A percentile compares a stretch with the other conserved stretches of the same genome.
Evolutionary conservation across 1,140 invertebrate species (phyloP).

Genomic region (Drosophila micromelanica): DNA sequence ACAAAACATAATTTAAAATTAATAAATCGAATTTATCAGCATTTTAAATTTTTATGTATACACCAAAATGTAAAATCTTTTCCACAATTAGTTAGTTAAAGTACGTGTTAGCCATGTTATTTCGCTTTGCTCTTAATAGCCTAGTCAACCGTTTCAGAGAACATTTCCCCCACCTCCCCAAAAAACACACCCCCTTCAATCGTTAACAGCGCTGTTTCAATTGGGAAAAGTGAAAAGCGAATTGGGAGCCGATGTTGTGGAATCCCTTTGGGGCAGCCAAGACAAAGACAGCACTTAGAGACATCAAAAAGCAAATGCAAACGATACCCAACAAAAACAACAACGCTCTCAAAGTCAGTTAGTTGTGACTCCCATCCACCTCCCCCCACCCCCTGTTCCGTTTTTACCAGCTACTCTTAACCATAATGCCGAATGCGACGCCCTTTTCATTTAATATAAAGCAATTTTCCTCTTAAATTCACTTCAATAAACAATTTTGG

Average conservation of each 20-base stretch:
- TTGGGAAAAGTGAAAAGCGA: slow-evolving; percentile 3
- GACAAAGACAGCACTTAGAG: slow-evolving; percentile 56
- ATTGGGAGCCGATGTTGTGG: slow-evolving; percentile 21
- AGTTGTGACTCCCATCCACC: slow-evolving; percentile 4
- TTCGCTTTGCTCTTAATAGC: slow-evolving; percentile 3
- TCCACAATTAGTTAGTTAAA: not conserved
- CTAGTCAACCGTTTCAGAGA: not conserved
- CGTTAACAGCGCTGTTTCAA: slow-evolving; percentile 22
- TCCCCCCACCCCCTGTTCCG: not conserved
- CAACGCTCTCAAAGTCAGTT: slow-evolving; percentile 31
- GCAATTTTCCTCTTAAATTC: slow-evolving; percentile 80
- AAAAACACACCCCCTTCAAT: not conserved
- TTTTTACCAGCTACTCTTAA: too few relatives aligned
- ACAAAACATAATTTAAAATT: too few relatives aligned
- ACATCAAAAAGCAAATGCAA: slow-evolving; percentile 55
- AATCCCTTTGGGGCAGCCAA: slow-evolving; percentile 39
- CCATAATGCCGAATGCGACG: too few relatives aligned
- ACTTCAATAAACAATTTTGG: slow-evolving; percentile 78
- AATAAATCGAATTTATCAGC: too few relatives aligned
- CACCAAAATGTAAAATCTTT: too few relatives aligned
- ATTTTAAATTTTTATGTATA: too few relatives aligned
- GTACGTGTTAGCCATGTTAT: slow-evolving; percentile 4
- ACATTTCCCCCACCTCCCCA: too few relatives aligned
- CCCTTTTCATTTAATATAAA: too few relatives aligned
- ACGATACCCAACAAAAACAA: slow-evolving; percentile 24